These are phyloP conservation scores for Xanthorhoe spadicearia DNA, from an alignment of 2,888 invertebrate species.

Conservation along the genomic window DNA sequence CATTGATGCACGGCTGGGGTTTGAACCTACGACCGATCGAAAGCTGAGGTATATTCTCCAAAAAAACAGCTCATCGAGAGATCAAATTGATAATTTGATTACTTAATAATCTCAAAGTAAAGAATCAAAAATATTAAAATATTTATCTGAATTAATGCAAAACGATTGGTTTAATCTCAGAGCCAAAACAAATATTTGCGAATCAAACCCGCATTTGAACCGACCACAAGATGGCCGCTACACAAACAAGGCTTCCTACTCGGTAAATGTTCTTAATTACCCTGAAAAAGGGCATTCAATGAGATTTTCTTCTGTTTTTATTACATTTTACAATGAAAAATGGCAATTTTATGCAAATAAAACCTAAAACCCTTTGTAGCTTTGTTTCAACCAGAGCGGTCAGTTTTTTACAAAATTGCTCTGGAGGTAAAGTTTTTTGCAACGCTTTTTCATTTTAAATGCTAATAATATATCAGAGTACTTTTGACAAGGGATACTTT, in stretches of 20 bases:
- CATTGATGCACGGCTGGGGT: too few relatives aligned
- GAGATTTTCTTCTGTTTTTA: slow-evolving; percentile 1
- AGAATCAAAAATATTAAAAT: neutral
- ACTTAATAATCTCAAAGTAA: too few relatives aligned
- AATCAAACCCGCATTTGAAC: slow-evolving; percentile 1
- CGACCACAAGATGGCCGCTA: neutral
- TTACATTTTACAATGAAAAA: neutral
- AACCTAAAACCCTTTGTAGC: neutral
- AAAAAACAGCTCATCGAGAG: too few relatives aligned
- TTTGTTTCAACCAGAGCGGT: neutral
- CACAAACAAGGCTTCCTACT: neutral
- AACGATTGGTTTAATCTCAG: neutral
- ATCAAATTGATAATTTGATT: too few relatives aligned
- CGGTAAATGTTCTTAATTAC: neutral
- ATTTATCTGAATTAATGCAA: neutral
- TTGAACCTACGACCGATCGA: too few relatives aligned
- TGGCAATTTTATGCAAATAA: neutral
- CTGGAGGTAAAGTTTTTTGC: neutral
- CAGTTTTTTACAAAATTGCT: neutral
- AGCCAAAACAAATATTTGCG: neutral
- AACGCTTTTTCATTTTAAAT: neutral
- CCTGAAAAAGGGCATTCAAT: neutral
- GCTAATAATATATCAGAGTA: neutral
- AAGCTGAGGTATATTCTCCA: too few relatives aligned
- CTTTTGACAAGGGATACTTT: neutral